Evolutionary conservation across 1,140 invertebrate genomes (phyloP).

Genomic region (Adoxophyes honmai): DNA sequence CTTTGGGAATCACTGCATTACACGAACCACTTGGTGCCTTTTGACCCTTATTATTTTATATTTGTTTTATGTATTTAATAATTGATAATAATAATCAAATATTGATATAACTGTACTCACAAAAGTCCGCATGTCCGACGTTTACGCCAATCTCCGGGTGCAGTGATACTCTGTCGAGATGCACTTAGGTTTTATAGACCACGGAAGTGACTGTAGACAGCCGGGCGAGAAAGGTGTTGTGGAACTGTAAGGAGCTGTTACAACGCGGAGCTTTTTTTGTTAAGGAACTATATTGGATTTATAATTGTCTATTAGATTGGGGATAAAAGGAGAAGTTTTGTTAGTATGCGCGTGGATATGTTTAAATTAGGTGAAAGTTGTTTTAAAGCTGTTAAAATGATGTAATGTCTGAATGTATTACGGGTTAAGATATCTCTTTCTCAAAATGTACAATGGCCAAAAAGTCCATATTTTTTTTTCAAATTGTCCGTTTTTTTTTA

Average conservation of each 20-base stretch:
- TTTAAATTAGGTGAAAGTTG: no score
- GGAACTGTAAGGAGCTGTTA: constrained; percentile 28
- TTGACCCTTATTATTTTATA: constrained; percentile 18
- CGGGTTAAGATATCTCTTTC: no score
- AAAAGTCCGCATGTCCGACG: constrained; percentile 61
- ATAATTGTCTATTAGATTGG: not conserved
- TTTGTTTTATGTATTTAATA: constrained; percentile 29
- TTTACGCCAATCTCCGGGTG: constrained; percentile 30
- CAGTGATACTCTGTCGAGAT: constrained; percentile 47
- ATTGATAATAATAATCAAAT: constrained; percentile 17
- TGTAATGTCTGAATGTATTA: no score
- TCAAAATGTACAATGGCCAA: no score
- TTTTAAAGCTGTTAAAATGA: no score
- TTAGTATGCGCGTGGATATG: no score
- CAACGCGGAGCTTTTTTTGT: constrained; percentile 13
- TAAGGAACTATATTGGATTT: not conserved
- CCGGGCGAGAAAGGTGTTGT: constrained; percentile 43
- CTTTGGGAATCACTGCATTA: no score
- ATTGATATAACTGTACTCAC: constrained; percentile 45
- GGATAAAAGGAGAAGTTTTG: no score
- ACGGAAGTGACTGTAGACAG: constrained; percentile 56
- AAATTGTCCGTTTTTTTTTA: no score
- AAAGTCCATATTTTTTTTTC: no score
- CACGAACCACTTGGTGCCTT: no score
- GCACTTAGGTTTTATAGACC: constrained; percentile 60